Percentiles rank a stretch among this genome's conserved stretches.
These are phyloP conservation scores for Corythaeola cristata DNA, from an alignment of 2,113 vertebrate genomes.

Conservation along the genomic window DNA sequence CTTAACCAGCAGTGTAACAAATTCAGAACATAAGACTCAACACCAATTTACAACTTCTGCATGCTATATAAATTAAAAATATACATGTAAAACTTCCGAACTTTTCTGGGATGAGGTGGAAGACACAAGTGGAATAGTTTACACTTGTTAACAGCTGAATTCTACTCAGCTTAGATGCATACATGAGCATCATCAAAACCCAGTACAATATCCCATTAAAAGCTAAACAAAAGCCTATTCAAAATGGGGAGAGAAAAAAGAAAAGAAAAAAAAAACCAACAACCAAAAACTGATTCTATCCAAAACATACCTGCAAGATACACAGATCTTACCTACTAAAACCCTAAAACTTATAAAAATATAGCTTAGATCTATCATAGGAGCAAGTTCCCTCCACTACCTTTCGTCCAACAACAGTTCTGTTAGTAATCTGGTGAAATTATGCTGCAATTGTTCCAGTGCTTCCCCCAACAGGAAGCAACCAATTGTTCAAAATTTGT, in stretches of 20 bases:
- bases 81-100: fast-evolving
- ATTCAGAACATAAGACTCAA: not conserved
- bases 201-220: not conserved
- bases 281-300: not conserved
- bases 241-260: fast-evolving
- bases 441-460: not conserved
- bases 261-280: not conserved
- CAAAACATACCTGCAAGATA: not conserved
- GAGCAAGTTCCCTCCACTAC: not conserved
- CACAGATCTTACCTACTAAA: not conserved
- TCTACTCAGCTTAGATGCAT: not conserved
- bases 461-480: conserved; percentile 7
- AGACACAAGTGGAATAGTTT: fast-evolving
- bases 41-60: not conserved
- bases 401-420: not conserved
- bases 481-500: not conserved
- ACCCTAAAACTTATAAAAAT: not conserved
- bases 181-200: not conserved
- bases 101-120: not conserved
- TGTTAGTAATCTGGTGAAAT: not conserved
- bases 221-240: not conserved
- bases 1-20: not conserved
- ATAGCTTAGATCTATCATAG: not conserved
- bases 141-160: not conserved
- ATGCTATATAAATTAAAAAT: not conserved